Base-by-base conservation (phyloP, 1,140 invertebrate genomes). In the Pogonomyrmex californicus region DNA sequence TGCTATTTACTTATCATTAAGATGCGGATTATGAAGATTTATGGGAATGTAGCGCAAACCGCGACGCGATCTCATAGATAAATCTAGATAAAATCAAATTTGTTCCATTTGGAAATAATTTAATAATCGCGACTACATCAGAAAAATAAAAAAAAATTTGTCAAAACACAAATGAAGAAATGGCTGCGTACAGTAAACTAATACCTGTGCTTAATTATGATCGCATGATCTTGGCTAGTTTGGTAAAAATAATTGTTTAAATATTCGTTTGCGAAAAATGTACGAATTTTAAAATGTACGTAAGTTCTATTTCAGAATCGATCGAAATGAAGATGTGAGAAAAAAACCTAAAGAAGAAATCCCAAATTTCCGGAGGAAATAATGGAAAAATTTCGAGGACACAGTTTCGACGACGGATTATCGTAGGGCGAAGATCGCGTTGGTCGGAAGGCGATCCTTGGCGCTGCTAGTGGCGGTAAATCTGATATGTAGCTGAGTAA, bases 1-100 rank as follows among this genome's bases (percentile, higher is more conserved):
- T 62, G 56, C 58, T 70, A 76, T 77, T 91, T 82, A 58, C 70
- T 63, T 81, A 89, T 63, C 70, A 60, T 70, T n/a, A 38, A 68
- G 62, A 56, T 47, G 10, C 0, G 33, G 56, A 49, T 83, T 83
- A 62, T 2, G 41, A 41, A 75, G 68, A 83, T 83, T 73, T 73
- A 23, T 38, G 41, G 79, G 68, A 33, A 7, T 47, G 23, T 30
- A 38, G 17, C 14, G 9, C 33, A 30, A 73, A 38, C 38, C 36
- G n/a, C 68, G 54, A 47, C 49, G 41, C 49, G 41, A 30, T 63
- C 5, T 41, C 4, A 1, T 9, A 10, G 12, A 38, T 51, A 36
- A 54, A 54, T 51, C 17, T 12, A 65, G 33, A 47, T 62, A 14
- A 79, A 36, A 62, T 66, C 47, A 41, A 14, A 38, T 51, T 38